A percentile compares a stretch with the other conserved stretches of the same genome.
Evolutionary conservation across 2,888 invertebrate genomes (phyloP).

Genomic region (Rhopalosiphum nymphaeae): DNA sequence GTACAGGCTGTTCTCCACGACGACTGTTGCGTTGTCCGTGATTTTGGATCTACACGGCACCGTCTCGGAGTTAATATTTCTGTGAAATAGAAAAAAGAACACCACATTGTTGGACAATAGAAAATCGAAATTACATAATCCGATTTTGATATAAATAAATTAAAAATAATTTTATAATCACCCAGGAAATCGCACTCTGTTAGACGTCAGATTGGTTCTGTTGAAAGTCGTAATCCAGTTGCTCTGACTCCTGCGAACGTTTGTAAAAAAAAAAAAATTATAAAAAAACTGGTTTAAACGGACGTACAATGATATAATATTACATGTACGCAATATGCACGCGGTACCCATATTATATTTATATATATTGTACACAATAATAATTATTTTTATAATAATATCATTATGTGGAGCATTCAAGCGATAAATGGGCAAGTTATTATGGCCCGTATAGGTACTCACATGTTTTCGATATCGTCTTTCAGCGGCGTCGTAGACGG

Average conservation of each 20-base stretch:
- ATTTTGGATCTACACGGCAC: neutral
- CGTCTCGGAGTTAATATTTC: neutral
- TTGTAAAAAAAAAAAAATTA: slow-evolving; percentile 11
- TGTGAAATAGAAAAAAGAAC: neutral
- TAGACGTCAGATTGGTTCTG: slow-evolving; percentile 40
- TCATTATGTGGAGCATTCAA: neutral
- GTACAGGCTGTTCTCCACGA: slow-evolving; percentile 11
- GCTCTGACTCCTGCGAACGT: slow-evolving; percentile 53
- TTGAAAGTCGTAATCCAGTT: slow-evolving; percentile 63
- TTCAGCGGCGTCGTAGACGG: slow-evolving; percentile 51
- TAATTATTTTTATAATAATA: neutral
- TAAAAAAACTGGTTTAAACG: slow-evolving; percentile 49
- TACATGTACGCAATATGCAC: neutral
- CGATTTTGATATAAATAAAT: neutral
- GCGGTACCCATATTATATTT: neutral
- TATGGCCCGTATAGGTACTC: neutral
- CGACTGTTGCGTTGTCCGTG: neutral
- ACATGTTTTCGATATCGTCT: slow-evolving; percentile 63
- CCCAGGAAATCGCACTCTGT: slow-evolving; percentile 36
- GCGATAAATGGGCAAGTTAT: neutral
- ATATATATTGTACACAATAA: neutral
- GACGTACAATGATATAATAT: neutral
- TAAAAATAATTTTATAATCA: slow-evolving; percentile 41
- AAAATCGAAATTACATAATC: neutral
- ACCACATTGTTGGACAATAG: neutral